These are phyloP conservation scores for Hippopotamyrus pictus DNA, from an alignment of 2,797 vertebrate genomes.

Conservation along the genomic window DNA sequence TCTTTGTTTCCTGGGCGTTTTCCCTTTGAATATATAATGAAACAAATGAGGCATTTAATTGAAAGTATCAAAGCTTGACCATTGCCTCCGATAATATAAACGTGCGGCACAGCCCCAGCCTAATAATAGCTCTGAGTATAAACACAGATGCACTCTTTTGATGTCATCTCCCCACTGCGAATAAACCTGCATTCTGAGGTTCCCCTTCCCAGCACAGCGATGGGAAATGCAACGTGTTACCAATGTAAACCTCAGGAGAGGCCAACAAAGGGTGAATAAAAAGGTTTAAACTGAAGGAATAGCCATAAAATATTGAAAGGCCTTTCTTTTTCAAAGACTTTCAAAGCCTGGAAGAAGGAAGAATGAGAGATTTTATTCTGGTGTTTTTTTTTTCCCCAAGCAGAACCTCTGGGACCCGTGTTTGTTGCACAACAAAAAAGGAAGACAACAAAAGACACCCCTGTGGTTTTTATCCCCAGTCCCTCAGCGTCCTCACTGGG, in stretches of 20 bases:
- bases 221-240: not conserved
- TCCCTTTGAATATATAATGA: not conserved
- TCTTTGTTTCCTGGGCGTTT: not conserved
- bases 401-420: slow-evolving; percentile 38
- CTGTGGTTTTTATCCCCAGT: slow-evolving; percentile 49
- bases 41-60: not conserved
- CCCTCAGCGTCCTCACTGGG: slow-evolving; percentile 25
- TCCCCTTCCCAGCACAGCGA: not conserved
- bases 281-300: slow-evolving; percentile 44
- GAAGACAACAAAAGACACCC: slow-evolving; percentile 52
- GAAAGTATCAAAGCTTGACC: not conserved
- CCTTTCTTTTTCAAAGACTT: slow-evolving; percentile 36
- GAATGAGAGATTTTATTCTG: slow-evolving; percentile 45
- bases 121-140: not conserved
- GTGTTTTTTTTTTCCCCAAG: slow-evolving; percentile 38
- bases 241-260: slow-evolving; percentile 12
- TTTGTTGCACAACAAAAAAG: slow-evolving; percentile 44
- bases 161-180: not conserved
- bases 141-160: not conserved
- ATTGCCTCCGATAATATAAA: not conserved
- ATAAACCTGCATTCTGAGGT: not conserved
- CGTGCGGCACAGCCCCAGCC: not conserved
- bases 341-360: slow-evolving; percentile 26
- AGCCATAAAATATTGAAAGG: slow-evolving; percentile 51
- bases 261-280: slow-evolving; percentile 15